Percentiles rank a stretch among this genome's conserved stretches.
These are phyloP conservation scores for Caenorhabditis sinica DNA, from an alignment of 2,888 invertebrate species.

Conservation along the genomic window DNA sequence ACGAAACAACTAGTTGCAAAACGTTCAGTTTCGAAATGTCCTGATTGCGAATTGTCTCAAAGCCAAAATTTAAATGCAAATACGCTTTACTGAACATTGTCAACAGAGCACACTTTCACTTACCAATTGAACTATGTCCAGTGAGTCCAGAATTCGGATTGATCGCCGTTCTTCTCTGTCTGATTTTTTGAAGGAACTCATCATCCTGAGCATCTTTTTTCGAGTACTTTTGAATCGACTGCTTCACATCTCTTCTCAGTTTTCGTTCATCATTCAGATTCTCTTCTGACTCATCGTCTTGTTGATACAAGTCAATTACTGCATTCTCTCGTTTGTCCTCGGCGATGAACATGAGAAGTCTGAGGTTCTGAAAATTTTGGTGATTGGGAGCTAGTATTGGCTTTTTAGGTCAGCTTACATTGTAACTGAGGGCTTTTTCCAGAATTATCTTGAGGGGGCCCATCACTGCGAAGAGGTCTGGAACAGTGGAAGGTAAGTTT, in stretches of 20 bases:
- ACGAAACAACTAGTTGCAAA: too few relatives aligned
- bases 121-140: constrained; percentile 36
- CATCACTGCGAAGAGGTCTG: constrained; percentile 78
- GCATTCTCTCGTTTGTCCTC: constrained; percentile 47
- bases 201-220: constrained; percentile 44
- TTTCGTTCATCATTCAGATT: constrained; percentile 33
- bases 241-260: constrained; percentile 31
- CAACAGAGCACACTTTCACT: too few relatives aligned
- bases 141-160: constrained; percentile 48
- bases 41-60: too few relatives aligned
- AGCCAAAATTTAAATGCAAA: too few relatives aligned
- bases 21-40: too few relatives aligned
- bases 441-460: constrained; percentile 76
- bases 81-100: too few relatives aligned
- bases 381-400: background rate
- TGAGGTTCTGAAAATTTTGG: constrained; percentile 59
- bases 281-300: background rate
- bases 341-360: constrained; percentile 77
- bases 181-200: constrained; percentile 53
- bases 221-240: constrained; percentile 55
- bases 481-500: constrained; percentile 21
- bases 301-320: constrained; percentile 15
- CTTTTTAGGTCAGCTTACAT: constrained; percentile 39
- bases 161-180: constrained; percentile 33
- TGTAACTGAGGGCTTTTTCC: constrained; percentile 77